Base-by-base conservation (phyloP, 1,140 invertebrate genomes). In the Drosophila saltans region DNA sequence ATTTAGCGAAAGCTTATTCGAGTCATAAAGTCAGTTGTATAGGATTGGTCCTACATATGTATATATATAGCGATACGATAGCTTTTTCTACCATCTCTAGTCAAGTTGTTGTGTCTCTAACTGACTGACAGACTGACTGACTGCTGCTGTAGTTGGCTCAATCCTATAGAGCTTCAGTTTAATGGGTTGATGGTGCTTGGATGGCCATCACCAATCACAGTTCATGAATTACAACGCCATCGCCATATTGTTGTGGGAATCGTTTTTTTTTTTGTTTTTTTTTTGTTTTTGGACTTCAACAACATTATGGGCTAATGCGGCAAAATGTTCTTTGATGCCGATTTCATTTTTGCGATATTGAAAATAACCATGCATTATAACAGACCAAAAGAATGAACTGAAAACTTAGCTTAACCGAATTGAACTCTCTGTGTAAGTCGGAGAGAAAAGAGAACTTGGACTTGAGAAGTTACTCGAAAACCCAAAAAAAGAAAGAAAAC, bases 281-380 rank as follows among this genome's bases (percentile, higher is more conserved):
- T n/a, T 30, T 9, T 58, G 48, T 26, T 26, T 4, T 30, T 2
- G 28, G 21, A 21, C 33, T 57, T 11, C 16, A 8, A 11, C 61
- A 58, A 11, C 55, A 56, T 65, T 43, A 45, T 55, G 56, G 62
- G 48, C 65, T 66, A 67, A 48, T 67, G 77, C 88, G 88, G 88
- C 86, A 78, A 83, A 76, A 77, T 67, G 70, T 81, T 79, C 82
- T 90, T 90, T 90, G 88, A 90, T 83, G 88, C 82, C 86, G 88
- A 90, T 90, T 90, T 90, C 82, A 90, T 82, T 83, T 90, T 90
- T 83, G 57, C 68, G 88, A 90, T 90, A 90, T 86, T 90, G 88
- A 76, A 90, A 86, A 90, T 86, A 90, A 90, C 86, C 86, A 72
- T 85, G 86, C 78, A 89, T 89, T 89, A 86, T 28, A 52, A 40